Evolutionary conservation across 2,113 vertebrate genomes (phyloP), one percentile per base, ranked within the genome.

Genomic region (Steatornis caripensis): DNA sequence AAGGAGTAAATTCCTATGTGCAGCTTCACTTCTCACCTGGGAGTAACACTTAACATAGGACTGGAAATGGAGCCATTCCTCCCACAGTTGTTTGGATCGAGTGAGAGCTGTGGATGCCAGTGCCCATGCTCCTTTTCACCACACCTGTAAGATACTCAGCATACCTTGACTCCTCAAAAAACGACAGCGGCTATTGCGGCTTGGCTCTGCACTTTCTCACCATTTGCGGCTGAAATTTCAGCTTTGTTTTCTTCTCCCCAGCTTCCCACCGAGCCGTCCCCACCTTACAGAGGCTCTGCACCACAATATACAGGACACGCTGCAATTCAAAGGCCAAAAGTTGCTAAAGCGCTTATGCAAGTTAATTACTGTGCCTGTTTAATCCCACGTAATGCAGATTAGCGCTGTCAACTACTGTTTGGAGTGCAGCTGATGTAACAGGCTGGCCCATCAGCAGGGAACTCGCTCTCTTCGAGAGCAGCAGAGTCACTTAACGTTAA

Each of bases 331-430:
- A 95, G 87, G 90, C 66, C 71, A 77, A 76, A 86, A 82, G 91
- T 97, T 96, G 54, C 93, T 96, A 92, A 98, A 94, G 91, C 27
- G 58, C 95, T 98, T 98, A 97, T 46, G 92, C 86, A 87, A 60
- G 36, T 95, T 97, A 97, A 98, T 95, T 97, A 96, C 94, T 62
- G 19, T 94, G 95, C 71, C 94, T 19, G 79, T 76, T 91, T 87
- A 97, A 97, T 97, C 94, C 96, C 90, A 85, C 34, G 18, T 98
- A 96, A 96, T 95, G 81, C 89, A 95, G 97, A 98, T 98, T 97
- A 97, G 94, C 3, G 49, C 77, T 83, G 62, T 89, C 97, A 97
- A 90, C 49, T 70, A 83, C 43, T 9, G 84, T 29, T 68, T 15
- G 53, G 70, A 84, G 71, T 64, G 81, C 81, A 69, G 51, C 34